Evolutionary conservation across 2,797 vertebrate species (phyloP), one percentile per base, ranked within the genome.

Genomic region (Siniperca scherzeri): DNA sequence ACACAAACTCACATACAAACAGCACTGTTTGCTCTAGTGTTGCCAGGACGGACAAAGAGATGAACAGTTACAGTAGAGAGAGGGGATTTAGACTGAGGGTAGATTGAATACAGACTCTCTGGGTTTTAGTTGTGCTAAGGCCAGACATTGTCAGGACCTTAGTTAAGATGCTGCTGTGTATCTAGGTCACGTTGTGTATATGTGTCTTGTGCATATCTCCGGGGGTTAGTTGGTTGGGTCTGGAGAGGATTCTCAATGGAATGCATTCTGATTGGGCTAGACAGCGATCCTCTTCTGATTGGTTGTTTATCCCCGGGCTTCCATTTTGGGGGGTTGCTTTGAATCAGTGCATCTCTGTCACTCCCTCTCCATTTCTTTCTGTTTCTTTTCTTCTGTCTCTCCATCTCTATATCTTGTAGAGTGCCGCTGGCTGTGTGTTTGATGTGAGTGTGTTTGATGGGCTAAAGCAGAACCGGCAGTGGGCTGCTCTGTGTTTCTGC

Each of bases 391-490:
- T 87, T 88, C 66, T 78, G 68, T 74, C 67, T 71, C 64, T 86
- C 71, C 80, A 70, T 90, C 83, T 83, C 74, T 60, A 5, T 91
- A 87, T 89, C 84, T 91, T 4, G 36, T 62, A 44, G 62, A 84
- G 80, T 62, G 91, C 92, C 44, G 75, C 81, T 80, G 87, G 90
- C 87, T 65, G 57, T 85, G 87, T 93, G 88, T 92, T 90, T 94
- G 92, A 91, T 91, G 86, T 87, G 83, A 92, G 79, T 91, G 87
- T 91, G 85, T 92, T 90, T 94, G 91, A 93, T 77, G 84, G 78
- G 30, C 84, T 90, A 90, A 94, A 94, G 74, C 88, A 93, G 84
- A 94, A 92, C 90, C 92, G 93, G 87, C 87, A 91, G 89, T 82
- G 82, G 62, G 59, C 80, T 84, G 89, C 62, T 91, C 78, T 75